Conservation (phyloP, 1,140 invertebrate genomes). For the Camponotus pennsylvanicus region DNA sequence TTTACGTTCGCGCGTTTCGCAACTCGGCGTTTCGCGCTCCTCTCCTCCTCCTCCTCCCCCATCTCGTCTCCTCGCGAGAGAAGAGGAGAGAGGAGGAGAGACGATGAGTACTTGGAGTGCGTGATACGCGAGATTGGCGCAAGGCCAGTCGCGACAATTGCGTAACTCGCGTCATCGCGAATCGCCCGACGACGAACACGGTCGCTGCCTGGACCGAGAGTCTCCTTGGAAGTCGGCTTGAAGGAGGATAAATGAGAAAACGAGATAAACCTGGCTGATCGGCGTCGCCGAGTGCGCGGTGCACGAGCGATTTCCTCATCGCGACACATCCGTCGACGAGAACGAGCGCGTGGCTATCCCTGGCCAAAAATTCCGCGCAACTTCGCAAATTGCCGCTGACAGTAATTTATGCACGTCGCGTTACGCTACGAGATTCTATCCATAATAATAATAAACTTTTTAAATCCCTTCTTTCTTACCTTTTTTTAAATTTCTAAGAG, state of each 20-base stretch:
- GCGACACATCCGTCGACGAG: not conserved
- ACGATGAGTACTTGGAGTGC: constrained; percentile 59
- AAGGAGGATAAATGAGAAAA: constrained; percentile 53
- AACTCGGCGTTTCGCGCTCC: constrained; percentile 1
- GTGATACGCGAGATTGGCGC: constrained; percentile 78
- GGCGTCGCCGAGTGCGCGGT: not conserved
- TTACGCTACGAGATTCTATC: not conserved
- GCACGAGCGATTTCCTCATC: constrained; percentile 44
- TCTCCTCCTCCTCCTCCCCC: not conserved
- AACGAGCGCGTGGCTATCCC: not conserved
- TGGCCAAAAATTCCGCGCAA: constrained; percentile 1
- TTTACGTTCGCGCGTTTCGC: not conserved
- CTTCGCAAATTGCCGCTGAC: constrained; percentile 8
- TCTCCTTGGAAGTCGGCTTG: constrained; percentile 37
- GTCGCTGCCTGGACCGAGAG: constrained; percentile 27
- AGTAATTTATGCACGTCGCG: not conserved
- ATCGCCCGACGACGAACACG: constrained; percentile 64
- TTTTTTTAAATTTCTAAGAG: not conserved
- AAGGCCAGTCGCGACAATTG: constrained; percentile 77
- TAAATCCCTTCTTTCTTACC: not conserved
- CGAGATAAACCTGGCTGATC: constrained; percentile 43
- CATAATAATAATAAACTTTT: not conserved
- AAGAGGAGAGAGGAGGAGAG: constrained; percentile 12
- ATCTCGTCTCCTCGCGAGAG: constrained; percentile 11
- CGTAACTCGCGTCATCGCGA: constrained; percentile 76